A percentile compares a stretch with the other conserved stretches of the same genome.
Evolutionary conservation across 2,888 invertebrate genomes (phyloP).

Genomic region (Andrena trimmerana): DNA sequence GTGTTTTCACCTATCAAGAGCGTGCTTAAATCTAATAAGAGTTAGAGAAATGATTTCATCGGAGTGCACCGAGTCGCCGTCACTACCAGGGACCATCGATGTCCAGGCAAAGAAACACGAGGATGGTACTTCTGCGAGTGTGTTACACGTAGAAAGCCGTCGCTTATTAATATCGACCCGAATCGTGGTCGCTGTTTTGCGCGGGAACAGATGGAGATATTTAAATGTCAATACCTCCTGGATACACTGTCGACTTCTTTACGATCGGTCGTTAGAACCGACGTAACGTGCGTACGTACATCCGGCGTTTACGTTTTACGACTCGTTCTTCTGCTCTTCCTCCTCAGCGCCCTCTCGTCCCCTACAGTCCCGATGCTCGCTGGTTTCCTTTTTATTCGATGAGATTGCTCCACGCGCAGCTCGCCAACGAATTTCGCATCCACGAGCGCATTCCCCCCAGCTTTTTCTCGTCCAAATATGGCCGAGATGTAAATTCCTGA

Average conservation of each 20-base stretch:
- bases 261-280: constrained; percentile 76
- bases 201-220: constrained; percentile 76
- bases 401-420: constrained; percentile 9
- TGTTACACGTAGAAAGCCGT: constrained; percentile 26
- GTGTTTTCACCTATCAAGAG: too few species aligned
- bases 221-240: constrained; percentile 76
- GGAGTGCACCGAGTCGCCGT: constrained; percentile 9
- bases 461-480: not conserved
- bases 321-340: constrained; percentile 64
- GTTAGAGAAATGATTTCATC: not conserved
- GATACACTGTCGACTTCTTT: constrained; percentile 74
- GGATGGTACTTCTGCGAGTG: not conserved
- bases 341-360: constrained; percentile 56
- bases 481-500: not conserved
- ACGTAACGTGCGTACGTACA: constrained; percentile 72
- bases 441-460: not conserved
- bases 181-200: constrained; percentile 54
- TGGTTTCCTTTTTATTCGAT: constrained; percentile 31
- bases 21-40: too few species aligned
- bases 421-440: constrained; percentile 25
- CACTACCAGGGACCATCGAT: constrained; percentile 10
- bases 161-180: constrained; percentile 64
- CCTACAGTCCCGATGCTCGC: constrained; percentile 4
- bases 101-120: constrained; percentile 35
- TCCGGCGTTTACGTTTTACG: constrained; percentile 78